A percentile compares a stretch with the other conserved stretches of the same genome.
Conservation (phyloP, 2,888 invertebrate genomes). For the Hipparchia semele region DNA sequence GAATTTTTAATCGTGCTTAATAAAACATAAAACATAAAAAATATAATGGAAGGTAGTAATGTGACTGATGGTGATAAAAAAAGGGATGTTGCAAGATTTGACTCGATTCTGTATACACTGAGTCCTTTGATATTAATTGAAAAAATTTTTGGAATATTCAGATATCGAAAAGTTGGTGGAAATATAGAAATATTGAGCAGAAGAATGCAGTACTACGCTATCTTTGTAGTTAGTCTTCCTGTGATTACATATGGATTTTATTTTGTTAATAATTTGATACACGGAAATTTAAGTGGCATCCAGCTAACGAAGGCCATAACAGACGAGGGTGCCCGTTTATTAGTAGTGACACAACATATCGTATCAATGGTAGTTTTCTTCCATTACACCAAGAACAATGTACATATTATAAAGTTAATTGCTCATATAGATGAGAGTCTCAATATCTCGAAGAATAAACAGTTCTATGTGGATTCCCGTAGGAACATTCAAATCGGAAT, state of each 20-base stretch:
- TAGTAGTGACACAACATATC: conserved; percentile 51
- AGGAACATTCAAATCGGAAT: conserved; percentile 33
- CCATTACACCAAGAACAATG: conserved; percentile 47
- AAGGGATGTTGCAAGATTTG: neutral
- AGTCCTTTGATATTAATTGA: conserved; percentile 51
- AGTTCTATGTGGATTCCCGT: conserved; percentile 46
- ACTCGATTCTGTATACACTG: conserved; percentile 30
- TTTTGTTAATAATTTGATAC: conserved; percentile 36
- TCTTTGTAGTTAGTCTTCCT: conserved; percentile 40
- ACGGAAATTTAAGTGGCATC: conserved; percentile 36
- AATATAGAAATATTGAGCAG: conserved; percentile 44
- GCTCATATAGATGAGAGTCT: conserved; percentile 48
- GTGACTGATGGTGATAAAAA: neutral
- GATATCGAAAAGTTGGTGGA: conserved; percentile 48
- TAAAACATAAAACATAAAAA: neutral
- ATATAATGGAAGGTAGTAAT: neutral
- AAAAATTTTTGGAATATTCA: conserved; percentile 54
- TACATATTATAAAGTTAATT: conserved; percentile 48
- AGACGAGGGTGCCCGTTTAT: conserved; percentile 48
- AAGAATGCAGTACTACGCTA: conserved; percentile 49
- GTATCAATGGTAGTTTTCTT: conserved; percentile 49
- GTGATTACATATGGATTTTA: conserved; percentile 31
- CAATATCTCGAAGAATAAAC: conserved; percentile 32
- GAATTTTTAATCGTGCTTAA: neutral
- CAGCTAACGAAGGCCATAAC: conserved; percentile 38